A percentile compares a stretch with the other conserved stretches of the same genome.
These are phyloP conservation scores for Craterocephalus amniculus DNA, from an alignment of 2,797 vertebrate genomes.

Conservation along the genomic window DNA sequence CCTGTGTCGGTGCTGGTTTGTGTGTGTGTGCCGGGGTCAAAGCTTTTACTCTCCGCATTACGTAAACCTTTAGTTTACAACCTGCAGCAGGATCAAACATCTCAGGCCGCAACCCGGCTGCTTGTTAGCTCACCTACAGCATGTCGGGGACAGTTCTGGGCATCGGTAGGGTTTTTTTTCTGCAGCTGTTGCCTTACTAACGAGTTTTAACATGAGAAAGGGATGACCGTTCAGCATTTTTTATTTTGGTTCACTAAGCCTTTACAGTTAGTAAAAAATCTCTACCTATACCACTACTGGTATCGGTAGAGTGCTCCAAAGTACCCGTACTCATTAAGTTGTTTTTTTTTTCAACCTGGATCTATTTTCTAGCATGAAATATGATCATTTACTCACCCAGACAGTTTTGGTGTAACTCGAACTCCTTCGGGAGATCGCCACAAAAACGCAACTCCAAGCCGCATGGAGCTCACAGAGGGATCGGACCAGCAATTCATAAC, in stretches of 20 bases:
- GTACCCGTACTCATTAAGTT: too few species aligned
- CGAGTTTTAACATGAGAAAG: neutral
- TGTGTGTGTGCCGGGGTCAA: constrained; percentile 49
- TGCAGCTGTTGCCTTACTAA: constrained; percentile 9
- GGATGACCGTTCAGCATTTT: neutral
- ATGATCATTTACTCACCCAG: too few species aligned
- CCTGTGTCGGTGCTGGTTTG: constrained; percentile 39
- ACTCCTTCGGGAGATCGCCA: too few species aligned
- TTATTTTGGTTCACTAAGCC: neutral
- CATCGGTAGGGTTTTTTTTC: neutral
- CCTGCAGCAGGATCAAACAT: constrained; percentile 55
- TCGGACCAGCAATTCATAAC: too few species aligned
- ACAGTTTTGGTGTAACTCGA: too few species aligned
- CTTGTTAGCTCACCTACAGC: constrained; percentile 21
- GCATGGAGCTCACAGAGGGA: too few species aligned
- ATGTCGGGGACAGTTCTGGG: constrained; percentile 9
- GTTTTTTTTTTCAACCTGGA: too few species aligned
- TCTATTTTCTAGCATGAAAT: too few species aligned
- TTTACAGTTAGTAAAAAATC: neutral
- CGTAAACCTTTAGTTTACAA: constrained; percentile 63
- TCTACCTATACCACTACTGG: too few species aligned
- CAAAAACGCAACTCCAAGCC: too few species aligned
- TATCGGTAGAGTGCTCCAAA: too few species aligned
- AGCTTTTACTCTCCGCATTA: constrained; percentile 50
- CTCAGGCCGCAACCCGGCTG: constrained; percentile 54